Conservation (phyloP, 2,797 vertebrate genomes). For the Nasua narica region DNA sequence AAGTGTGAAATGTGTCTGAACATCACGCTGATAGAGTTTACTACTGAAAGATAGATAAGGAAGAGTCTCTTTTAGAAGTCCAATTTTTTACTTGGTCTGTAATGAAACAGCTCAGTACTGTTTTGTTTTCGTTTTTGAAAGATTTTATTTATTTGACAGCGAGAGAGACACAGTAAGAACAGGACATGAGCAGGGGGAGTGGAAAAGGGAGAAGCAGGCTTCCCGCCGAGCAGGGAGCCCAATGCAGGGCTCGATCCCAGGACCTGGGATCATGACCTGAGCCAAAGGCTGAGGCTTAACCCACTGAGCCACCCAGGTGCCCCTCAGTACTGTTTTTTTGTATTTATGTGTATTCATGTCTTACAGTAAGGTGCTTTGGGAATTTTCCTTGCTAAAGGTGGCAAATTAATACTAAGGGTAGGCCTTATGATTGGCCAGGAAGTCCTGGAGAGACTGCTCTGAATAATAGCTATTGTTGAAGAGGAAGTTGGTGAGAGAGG, state of each 20-base stretch:
- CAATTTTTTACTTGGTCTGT: background rate
- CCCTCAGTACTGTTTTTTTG: background rate
- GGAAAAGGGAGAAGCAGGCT: too few species aligned
- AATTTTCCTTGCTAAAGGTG: background rate
- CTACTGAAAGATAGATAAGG: background rate
- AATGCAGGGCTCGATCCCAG: too few species aligned
- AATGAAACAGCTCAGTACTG: background rate
- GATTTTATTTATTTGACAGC: too few species aligned
- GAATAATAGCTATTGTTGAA: background rate
- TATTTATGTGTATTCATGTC: background rate
- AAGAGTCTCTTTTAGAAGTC: background rate
- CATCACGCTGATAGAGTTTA: background rate
- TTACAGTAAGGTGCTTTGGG: background rate
- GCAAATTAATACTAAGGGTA: background rate
- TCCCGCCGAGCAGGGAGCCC: too few species aligned
- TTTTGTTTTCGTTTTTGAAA: too few species aligned
- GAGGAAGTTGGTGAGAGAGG: background rate
- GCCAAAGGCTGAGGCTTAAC: too few species aligned
- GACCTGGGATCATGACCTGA: too few species aligned
- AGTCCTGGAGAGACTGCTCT: background rate
- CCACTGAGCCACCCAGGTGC: too few species aligned
- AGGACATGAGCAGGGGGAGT: too few species aligned
- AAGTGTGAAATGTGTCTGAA: background rate
- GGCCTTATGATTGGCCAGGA: background rate
- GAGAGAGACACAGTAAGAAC: too few species aligned